Conservation (phyloP, 2,888 invertebrate species). For the Ditula angustiorana region DNA sequence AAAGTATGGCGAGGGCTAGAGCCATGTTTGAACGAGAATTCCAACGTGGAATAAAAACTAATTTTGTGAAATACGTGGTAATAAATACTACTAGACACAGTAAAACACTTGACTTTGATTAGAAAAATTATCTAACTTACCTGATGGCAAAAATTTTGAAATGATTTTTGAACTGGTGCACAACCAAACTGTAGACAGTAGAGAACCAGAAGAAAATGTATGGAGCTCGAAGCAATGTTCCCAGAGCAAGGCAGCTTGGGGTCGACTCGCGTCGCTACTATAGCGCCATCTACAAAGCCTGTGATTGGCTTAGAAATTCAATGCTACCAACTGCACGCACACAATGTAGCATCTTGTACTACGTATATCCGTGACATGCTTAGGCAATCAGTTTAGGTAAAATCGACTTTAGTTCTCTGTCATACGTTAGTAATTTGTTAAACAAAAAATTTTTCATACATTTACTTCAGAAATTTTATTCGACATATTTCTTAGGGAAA, state of each 20-base stretch:
- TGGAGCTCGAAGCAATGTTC: constrained; percentile 85
- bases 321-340: constrained; percentile 66
- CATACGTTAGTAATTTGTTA: constrained; percentile 49
- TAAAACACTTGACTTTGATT: constrained; percentile 66
- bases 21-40: constrained; percentile 85
- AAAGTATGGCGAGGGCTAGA: constrained; percentile 81
- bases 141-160: constrained; percentile 86
- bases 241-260: constrained; percentile 82
- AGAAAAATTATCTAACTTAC: constrained; percentile 78
- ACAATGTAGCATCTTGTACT: constrained; percentile 68
- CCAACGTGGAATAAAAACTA: constrained; percentile 81
- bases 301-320: constrained; percentile 71
- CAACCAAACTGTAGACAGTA: constrained; percentile 85
- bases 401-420: constrained; percentile 45
- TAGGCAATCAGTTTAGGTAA: constrained; percentile 45
- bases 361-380: constrained; percentile 81
- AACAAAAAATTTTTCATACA: constrained; percentile 62
- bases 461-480: constrained; percentile 73
- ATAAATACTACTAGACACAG: constrained; percentile 64
- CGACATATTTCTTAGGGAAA: constrained; percentile 59
- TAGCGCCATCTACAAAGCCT: constrained; percentile 75
- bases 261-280: constrained; percentile 78
- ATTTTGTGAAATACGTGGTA: constrained; percentile 63
- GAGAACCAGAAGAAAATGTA: constrained; percentile 86
- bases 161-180: constrained; percentile 84